Percentiles rank a stretch among this genome's conserved stretches.
Conservation (phyloP, 2,113 vertebrate genomes). For the Oplegnathus fasciatus region DNA sequence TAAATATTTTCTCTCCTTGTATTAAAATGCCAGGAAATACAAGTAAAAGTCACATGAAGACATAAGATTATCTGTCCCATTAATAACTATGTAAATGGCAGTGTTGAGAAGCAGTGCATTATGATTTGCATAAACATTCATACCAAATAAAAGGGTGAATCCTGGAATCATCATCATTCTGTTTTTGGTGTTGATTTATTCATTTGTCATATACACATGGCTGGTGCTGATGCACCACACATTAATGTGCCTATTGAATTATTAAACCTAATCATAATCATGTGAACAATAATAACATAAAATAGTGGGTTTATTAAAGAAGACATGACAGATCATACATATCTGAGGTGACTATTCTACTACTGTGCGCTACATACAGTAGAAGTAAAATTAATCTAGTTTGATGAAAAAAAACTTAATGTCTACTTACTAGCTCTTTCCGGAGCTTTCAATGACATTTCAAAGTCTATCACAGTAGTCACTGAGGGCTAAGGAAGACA, state of each 20-base stretch:
- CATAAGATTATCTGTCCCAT: not conserved
- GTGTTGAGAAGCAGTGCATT: not conserved
- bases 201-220: not conserved
- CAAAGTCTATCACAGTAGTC: too few species aligned
- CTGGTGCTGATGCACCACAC: not conserved
- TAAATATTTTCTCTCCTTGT: not conserved
- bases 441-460: too few species aligned
- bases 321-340: not conserved
- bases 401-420: too few species aligned
- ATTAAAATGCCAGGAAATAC: not conserved
- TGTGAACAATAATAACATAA: not conserved
- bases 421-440: too few species aligned
- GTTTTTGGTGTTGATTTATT: not conserved
- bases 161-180: not conserved
- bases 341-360: not conserved
- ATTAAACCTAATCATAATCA: too few species aligned
- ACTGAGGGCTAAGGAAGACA: too few species aligned
- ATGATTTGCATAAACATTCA: conserved; percentile 1
- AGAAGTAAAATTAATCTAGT: too few species aligned
- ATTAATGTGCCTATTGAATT: too few species aligned
- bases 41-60: not conserved
- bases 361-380: not conserved
- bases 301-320: not conserved
- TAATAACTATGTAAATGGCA: not conserved
- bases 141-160: conserved; percentile 7